Evolutionary conservation across 1,140 invertebrate genomes (phyloP), one percentile per base, ranked within the genome.

Genomic region (Musca domestica): DNA sequence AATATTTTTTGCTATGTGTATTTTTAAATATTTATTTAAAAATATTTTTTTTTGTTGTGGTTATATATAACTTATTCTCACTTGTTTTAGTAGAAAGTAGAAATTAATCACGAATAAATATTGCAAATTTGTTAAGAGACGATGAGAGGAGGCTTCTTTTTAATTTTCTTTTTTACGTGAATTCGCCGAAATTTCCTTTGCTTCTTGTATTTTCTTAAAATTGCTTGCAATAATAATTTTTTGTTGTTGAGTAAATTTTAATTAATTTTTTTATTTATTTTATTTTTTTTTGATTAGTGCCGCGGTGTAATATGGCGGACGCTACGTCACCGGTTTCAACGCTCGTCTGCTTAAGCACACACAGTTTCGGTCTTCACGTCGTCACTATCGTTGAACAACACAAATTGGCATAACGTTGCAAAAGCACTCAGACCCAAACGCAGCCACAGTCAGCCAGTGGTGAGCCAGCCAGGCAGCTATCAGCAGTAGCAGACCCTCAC

Each of bases 231-330:
- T 41, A 9, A 41, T 41, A n/a, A n/a, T n/a, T n/a, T n/a, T 41
- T 41, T 41, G 4, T 41, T 41, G n/a, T 9, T 41, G 10, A 41
- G 6, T 41, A 41, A 41, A 41, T 41, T 41, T 41, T 41, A 41
- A 61, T 41, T 27, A 25, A 23, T 9, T 23, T 54, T 54, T 54
- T 27, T 7, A 54, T 20, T 27, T 34, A 19, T 61, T n/a, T n/a
- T n/a, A n/a, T n/a, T n/a, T n/a, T n/a, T 61, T 41, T 61, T 61
- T 25, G 19, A 61, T 65, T 64, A 58, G 74, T 74, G 75, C 76
- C 72, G 74, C 77, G 78, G 74, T 80, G 78, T 80, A 80, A 80
- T 78, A 80, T 80, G 78, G 78, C 78, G 75, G 75, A 74, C 76
- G 73, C 74, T 78, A 80, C 78, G 78, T 80, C 78, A 80, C 76